Evolutionary conservation across 1,140 invertebrate genomes (phyloP).

Genomic region (Laupala kohalensis): DNA sequence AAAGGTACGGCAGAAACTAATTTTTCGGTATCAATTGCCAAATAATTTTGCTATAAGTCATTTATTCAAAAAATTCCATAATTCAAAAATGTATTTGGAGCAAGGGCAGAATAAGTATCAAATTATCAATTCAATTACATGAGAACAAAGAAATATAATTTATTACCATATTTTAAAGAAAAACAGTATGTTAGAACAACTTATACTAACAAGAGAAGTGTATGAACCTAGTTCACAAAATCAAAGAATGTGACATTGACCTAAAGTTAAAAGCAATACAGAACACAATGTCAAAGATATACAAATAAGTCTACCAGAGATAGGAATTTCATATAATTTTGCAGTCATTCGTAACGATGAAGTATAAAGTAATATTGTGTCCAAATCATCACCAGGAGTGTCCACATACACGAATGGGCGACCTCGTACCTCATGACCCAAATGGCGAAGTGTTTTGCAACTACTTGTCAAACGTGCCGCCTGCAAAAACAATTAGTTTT

Average conservation of each 20-base stretch:
- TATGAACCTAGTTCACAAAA: background rate
- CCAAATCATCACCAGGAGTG: slow-evolving; percentile 54
- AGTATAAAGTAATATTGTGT: slow-evolving; percentile 61
- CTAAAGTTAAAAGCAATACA: slow-evolving; percentile 46
- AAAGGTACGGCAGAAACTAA: too few species aligned
- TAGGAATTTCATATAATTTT: slow-evolving; percentile 53
- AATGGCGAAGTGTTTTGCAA: slow-evolving; percentile 48
- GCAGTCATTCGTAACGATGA: slow-evolving; percentile 58
- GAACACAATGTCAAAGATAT: slow-evolving; percentile 41
- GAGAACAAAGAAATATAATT: too few species aligned
- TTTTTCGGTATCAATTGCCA: too few species aligned
- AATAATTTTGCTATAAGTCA: too few species aligned
- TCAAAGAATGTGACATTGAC: slow-evolving; percentile 40
- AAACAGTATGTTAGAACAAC: too few species aligned
- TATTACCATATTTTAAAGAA: too few species aligned
- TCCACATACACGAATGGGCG: slow-evolving; percentile 65
- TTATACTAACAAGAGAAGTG: too few species aligned
- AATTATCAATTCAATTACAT: too few species aligned
- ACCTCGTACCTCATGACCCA: slow-evolving; percentile 63
- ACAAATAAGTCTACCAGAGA: slow-evolving; percentile 51
- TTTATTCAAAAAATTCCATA: too few species aligned
- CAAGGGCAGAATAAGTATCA: too few species aligned
- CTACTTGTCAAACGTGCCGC: slow-evolving; percentile 64
- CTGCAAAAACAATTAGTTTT: slow-evolving; percentile 33
- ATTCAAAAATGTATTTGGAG: too few species aligned